Evolutionary conservation across 2,888 invertebrate genomes (phyloP).

Genomic region (Bugula neritina): DNA sequence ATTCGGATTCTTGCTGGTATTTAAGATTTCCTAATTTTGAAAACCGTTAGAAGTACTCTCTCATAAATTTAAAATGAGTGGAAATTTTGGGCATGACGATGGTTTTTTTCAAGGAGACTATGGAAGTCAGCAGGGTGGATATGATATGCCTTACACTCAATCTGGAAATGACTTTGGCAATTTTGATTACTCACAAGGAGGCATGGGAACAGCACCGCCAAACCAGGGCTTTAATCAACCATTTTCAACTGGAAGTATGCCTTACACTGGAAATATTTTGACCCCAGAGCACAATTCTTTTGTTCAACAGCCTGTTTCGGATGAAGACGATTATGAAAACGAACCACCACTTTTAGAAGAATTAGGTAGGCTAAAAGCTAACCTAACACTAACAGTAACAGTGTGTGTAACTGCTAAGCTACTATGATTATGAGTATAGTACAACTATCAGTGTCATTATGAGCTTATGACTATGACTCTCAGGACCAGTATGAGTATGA

Average conservation of each 20-base stretch:
- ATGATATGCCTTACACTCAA: not conserved
- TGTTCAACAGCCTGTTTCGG: not conserved
- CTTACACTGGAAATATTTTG: slow-evolving; percentile 24
- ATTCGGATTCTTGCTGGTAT: too few species aligned
- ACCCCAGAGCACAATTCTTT: not conserved
- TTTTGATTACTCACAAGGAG: slow-evolving; percentile 24
- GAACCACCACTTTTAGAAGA: slow-evolving; percentile 27
- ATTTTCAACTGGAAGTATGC: too few species aligned
- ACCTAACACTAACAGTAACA: not conserved
- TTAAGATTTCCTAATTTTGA: too few species aligned
- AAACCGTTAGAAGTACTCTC: too few species aligned
- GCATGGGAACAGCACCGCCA: not conserved
- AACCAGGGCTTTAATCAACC: not conserved
- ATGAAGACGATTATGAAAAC: slow-evolving; percentile 26
- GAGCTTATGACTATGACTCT: too few species aligned
- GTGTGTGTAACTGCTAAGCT: too few species aligned
- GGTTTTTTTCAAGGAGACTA: slow-evolving; percentile 9
- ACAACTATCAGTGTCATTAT: too few species aligned
- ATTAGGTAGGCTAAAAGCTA: not conserved
- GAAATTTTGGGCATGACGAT: slow-evolving; percentile 13
- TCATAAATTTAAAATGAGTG: slow-evolving; percentile 19
- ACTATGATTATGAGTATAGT: too few species aligned
- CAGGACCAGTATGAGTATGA: too few species aligned
- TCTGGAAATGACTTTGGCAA: not conserved
- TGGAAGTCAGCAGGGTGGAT: not conserved